Conservation (phyloP, 2,888 invertebrate genomes). For the Apoderus coryli region DNA sequence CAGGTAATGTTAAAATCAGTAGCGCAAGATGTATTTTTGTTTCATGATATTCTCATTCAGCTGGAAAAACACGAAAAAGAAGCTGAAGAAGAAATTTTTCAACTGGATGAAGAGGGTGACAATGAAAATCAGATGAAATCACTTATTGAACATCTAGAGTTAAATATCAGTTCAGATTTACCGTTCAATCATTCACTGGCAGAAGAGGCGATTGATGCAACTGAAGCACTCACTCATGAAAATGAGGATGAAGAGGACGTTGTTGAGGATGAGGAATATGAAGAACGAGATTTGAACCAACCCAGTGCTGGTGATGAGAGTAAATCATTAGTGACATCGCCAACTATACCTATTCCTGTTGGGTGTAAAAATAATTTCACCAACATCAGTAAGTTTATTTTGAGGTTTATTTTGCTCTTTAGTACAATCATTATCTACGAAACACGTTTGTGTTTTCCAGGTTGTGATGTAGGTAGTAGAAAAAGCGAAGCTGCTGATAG, state of each 20-base stretch:
- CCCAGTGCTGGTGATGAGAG: constrained; percentile 31
- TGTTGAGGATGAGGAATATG: constrained; percentile 28
- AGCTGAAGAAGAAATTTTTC: constrained; percentile 42
- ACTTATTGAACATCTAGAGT: constrained; percentile 29
- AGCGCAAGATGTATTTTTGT: too few species aligned
- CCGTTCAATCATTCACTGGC: constrained; percentile 35
- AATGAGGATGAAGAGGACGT: too few species aligned
- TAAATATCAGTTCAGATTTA: constrained; percentile 33
- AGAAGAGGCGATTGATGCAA: constrained; percentile 38
- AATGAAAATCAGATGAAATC: constrained; percentile 25
- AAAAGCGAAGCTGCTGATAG: constrained; percentile 35
- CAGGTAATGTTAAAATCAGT: background rate
- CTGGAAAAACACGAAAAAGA: background rate
- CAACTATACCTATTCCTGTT: constrained; percentile 56
- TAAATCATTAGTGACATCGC: constrained; percentile 31
- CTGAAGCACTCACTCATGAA: too few species aligned
- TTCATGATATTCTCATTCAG: too few species aligned
- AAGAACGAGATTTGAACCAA: constrained; percentile 35
- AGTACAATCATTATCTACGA: too few species aligned
- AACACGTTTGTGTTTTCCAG: too few species aligned
- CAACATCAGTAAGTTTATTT: constrained; percentile 28
- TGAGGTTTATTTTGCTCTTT: too few species aligned
- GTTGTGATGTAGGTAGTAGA: constrained; percentile 48
- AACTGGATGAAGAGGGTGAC: constrained; percentile 62
- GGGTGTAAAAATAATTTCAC: constrained; percentile 37